Evolutionary conservation across 2,888 invertebrate genomes (phyloP).

Genomic region (Icerya purchasi): DNA sequence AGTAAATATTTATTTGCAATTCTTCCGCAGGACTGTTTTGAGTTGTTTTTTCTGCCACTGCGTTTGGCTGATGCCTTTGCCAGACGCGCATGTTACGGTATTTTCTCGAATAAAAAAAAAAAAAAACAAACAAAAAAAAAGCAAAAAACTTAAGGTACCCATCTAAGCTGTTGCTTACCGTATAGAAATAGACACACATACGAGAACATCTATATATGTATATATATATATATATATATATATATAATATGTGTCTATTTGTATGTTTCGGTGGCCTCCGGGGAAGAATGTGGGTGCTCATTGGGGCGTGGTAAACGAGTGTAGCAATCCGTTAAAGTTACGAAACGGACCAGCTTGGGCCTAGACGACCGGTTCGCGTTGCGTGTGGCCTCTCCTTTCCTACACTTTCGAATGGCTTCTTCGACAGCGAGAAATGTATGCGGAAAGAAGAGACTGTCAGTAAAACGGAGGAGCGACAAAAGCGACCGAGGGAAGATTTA

Average conservation of each 20-base stretch:
- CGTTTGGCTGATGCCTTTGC: too few relatives aligned
- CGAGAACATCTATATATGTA: background rate
- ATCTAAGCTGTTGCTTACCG: too few relatives aligned
- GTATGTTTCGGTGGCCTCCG: too few relatives aligned
- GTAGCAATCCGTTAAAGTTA: constrained; percentile 12
- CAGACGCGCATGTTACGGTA: too few relatives aligned
- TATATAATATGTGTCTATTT: background rate
- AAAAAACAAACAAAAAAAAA: too few relatives aligned
- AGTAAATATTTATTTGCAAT: too few relatives aligned
- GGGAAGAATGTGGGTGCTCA: constrained; percentile 3
- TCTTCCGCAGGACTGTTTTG: too few relatives aligned
- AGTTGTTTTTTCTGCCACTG: too few relatives aligned
- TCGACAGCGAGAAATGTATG: too few relatives aligned
- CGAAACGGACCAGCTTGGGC: background rate
- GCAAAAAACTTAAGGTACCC: too few relatives aligned
- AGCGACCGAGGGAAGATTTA: background rate
- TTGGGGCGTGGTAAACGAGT: constrained; percentile 13
- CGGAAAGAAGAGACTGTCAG: too few relatives aligned
- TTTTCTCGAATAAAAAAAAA: too few relatives aligned
- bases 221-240: background rate
- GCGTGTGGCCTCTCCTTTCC: background rate
- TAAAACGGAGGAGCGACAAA: background rate
- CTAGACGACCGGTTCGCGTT: background rate
- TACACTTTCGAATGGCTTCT: background rate
- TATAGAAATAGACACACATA: background rate